Conservation (phyloP, 2,888 invertebrate species). For the Catotricha subobsoleta region DNA sequence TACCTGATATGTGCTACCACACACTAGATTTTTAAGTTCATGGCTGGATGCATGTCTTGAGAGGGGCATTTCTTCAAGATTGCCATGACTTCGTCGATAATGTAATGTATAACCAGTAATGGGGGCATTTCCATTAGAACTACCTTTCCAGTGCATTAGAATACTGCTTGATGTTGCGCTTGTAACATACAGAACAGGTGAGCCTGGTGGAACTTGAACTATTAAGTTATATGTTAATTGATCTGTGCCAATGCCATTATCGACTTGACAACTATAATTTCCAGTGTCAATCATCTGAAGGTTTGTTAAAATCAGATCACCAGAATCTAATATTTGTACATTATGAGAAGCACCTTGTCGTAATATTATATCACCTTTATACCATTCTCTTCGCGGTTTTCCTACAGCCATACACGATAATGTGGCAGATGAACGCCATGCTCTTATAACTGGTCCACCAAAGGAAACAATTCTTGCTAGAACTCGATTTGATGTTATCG, state of each 20-base stretch:
- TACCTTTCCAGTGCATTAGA: slow-evolving; percentile 55
- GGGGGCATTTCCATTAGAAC: slow-evolving; percentile 47
- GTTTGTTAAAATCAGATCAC: slow-evolving; percentile 44
- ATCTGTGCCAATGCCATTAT: slow-evolving; percentile 51
- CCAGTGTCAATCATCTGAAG: slow-evolving; percentile 45
- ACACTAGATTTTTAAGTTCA: slow-evolving; percentile 48
- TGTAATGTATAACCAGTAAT: slow-evolving; percentile 48
- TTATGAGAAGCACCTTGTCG: slow-evolving; percentile 40
- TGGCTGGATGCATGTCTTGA: slow-evolving; percentile 47
- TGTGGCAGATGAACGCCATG: slow-evolving; percentile 47
- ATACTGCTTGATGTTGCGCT: slow-evolving; percentile 60
- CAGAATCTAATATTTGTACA: slow-evolving; percentile 42
- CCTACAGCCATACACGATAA: slow-evolving; percentile 49
- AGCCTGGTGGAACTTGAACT: slow-evolving; percentile 56
- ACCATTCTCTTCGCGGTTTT: slow-evolving; percentile 46
- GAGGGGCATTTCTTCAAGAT: slow-evolving; percentile 43
- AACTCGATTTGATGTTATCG: slow-evolving; percentile 44
- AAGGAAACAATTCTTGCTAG: slow-evolving; percentile 54
- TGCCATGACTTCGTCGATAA: slow-evolving; percentile 45
- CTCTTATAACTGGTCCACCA: slow-evolving; percentile 43
- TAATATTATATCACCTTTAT: slow-evolving; percentile 37
- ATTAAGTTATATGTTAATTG: slow-evolving; percentile 42
- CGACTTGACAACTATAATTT: slow-evolving; percentile 52
- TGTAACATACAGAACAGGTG: slow-evolving; percentile 54
- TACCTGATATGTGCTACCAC: slow-evolving; percentile 55